Evolutionary conservation across 35 echinoderm and acorn worm genomes (phyloP).

Genomic region (Strongylocentrotus purpuratus): DNA sequence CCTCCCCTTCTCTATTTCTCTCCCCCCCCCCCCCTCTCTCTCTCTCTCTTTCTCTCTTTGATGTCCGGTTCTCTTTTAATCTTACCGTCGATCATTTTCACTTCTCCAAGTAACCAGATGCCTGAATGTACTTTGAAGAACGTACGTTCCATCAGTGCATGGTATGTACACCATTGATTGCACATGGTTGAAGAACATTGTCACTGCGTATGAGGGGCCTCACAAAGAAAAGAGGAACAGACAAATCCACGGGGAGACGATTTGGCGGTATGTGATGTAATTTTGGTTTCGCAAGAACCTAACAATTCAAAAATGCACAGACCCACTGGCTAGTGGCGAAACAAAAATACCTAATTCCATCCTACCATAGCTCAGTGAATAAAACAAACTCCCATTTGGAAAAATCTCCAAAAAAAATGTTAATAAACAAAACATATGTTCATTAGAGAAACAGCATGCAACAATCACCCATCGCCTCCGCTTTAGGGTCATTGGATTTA

Average conservation of each 20-base stretch:
- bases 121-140: neutral
- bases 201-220: neutral
- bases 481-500: too few relatives aligned
- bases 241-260: neutral
- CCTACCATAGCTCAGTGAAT: too few relatives aligned
- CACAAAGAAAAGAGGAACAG: neutral
- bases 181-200: neutral
- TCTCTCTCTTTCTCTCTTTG: neutral
- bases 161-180: neutral
- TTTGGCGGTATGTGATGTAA: too few relatives aligned
- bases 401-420: too few relatives aligned
- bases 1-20: neutral
- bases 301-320: too few relatives aligned
- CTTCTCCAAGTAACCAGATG: slow-evolving; percentile 14
- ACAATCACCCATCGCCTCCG: too few relatives aligned
- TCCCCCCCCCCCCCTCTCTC: neutral
- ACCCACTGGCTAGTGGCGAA: too few relatives aligned
- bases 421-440: too few relatives aligned
- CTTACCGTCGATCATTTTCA: neutral
- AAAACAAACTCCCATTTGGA: too few relatives aligned
- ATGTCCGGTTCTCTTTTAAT: neutral
- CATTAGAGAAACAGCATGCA: too few relatives aligned
- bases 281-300: too few relatives aligned
- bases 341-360: too few relatives aligned
- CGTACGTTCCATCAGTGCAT: neutral